Evolutionary conservation across 2,888 invertebrate species (phyloP), one percentile per base, ranked within the genome.

Genomic region (Saturnia pavonia): DNA sequence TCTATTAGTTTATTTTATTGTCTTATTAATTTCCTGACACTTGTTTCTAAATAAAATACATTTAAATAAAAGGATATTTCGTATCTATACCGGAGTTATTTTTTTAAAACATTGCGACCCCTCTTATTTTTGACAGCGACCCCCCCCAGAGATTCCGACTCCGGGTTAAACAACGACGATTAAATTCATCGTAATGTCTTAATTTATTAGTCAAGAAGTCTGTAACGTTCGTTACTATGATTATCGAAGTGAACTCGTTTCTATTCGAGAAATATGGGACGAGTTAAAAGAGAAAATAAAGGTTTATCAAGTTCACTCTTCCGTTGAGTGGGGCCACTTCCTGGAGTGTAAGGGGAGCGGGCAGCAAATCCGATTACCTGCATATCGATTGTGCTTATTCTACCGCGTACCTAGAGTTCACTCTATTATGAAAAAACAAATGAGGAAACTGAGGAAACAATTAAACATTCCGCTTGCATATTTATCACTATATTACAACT

Each of bases 321-420:
- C 84, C 87, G 85, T 85, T 83, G 84, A 88, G 86, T 83, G 84
- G 85, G 89, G 88, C 87, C 87, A 89, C 87, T 91, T 91, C 91
- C 91, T 89, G 86, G 81, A 85, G 76, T 79, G 84, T 80, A 83
- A 76, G 82, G 84, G 83, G 83, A 85, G 82, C 76, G 85, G 80
- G 80, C 82, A 80, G 85, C 77, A 87, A 85, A 89, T 89, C 85
- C 83, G 85, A 88, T 90, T 91, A 89, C 85, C 85, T 83, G 81
- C 74, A 76, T 84, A 88, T 86, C 85, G 85, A 83, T 85, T 80
- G 80, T 81, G 82, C 78, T 85, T 83, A 82, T 80, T 84, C 83
- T 85, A 83, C 82, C 83, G 82, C 80, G 79, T 75, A 74, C 67
- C 71, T 72, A 72, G 60, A 65, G 63, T 51, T 51, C 51, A 71